Percentiles rank a stretch among this genome's conserved stretches.
phyloP scores from a whole-genome alignment of 1,140 invertebrate genomes.

The Drosophila tani region DNA sequence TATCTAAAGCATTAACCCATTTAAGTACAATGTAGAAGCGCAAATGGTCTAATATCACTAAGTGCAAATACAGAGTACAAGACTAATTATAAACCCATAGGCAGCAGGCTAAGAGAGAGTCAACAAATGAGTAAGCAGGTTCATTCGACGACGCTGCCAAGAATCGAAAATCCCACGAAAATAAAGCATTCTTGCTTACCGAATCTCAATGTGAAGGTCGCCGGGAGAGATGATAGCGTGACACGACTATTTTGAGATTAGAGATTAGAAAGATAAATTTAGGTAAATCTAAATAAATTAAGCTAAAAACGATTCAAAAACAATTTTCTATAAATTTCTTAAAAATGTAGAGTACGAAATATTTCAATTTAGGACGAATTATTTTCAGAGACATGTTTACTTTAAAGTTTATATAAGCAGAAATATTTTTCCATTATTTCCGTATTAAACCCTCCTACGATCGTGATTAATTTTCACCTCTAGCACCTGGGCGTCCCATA shows the following conservation, averaged over 20 bases:
- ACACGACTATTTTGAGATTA: neutral
- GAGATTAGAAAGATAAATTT: neutral
- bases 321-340: too few species aligned
- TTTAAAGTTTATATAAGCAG: too few species aligned
- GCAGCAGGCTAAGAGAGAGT: constrained; percentile 17
- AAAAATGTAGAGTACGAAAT: too few species aligned
- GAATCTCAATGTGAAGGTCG: constrained; percentile 61
- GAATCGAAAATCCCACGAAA: constrained; percentile 40
- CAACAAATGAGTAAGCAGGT: constrained; percentile 56
- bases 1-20: constrained; percentile 5
- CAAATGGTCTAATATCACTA: constrained; percentile 20
- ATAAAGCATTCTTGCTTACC: constrained; percentile 20
- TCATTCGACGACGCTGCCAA: constrained; percentile 31
- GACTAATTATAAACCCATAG: constrained; percentile 38
- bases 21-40: neutral
- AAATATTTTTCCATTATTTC: neutral
- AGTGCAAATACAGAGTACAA: constrained; percentile 37
- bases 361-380: too few species aligned
- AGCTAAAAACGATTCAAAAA: too few species aligned
- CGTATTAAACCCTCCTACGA: neutral
- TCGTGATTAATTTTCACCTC: constrained; percentile 8
- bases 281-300: neutral
- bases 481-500: neutral
- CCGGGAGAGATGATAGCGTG: constrained; percentile 18
- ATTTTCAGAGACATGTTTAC: too few species aligned